Evolutionary conservation across 2,888 invertebrate genomes (phyloP), one percentile per base, ranked within the genome.

Genomic region (Falcaria lacertinaria): DNA sequence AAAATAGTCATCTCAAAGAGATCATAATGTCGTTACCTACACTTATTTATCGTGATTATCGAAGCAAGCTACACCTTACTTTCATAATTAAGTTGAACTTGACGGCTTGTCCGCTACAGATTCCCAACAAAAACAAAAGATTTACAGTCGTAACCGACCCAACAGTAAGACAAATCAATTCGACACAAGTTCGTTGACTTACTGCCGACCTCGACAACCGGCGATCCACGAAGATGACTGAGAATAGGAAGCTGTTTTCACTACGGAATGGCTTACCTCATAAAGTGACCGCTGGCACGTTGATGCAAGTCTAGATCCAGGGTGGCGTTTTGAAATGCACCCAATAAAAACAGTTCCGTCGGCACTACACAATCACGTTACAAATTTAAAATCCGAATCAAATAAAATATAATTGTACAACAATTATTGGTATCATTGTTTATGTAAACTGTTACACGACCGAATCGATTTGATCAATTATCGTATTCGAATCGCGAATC

Each of bases 231-330:
- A 22, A 2, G 22, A n/a, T n/a, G n/a, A n/a, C n/a, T n/a, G n/a
- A n/a, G n/a, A n/a, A n/a, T n/a, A n/a, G n/a, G n/a, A n/a, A n/a
- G n/a, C n/a, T n/a, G n/a, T n/a, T n/a, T n/a, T n/a, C n/a, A n/a
- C n/a, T n/a, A n/a, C n/a, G n/a, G n/a, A n/a, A n/a, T n/a, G n/a
- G n/a, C 19, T 69, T 80, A 88, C 94, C 94, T 93, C 90, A 94
- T 92, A 73, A 93, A 93, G 91, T 94, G 93, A 88, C 93, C 93
- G 89, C 91, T 91, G 90, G 93, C 92, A 90, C 93, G 92, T 89
- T 93, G 93, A 70, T 94, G 93, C 76, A 94, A 91, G 64, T 94
- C 94, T 89, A 94, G 93, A 91, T 94, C 94, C 93, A 93, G 91
- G 89, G 84, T 93, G 91, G 74, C 69, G 90, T 90, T 91, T 91